These are phyloP conservation scores for Dolichoris vasculosae DNA, from an alignment of 1,140 invertebrate genomes.

Conservation along the genomic window DNA sequence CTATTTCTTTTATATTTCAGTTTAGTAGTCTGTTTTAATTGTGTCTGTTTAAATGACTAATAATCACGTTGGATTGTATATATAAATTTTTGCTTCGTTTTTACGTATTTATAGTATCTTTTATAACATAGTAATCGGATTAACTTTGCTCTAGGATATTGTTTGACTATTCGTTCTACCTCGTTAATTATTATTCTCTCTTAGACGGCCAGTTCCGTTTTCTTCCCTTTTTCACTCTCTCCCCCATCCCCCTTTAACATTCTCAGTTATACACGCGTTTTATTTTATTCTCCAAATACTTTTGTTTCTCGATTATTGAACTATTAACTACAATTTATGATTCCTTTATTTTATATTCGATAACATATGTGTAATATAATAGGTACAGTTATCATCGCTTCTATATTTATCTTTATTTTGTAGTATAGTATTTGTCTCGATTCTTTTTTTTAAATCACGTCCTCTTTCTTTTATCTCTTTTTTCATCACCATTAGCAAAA, in stretches of 20 bases:
- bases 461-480: not conserved
- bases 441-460: not conserved
- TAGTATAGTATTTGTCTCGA: not conserved
- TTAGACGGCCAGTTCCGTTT: not conserved
- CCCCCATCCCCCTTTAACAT: not conserved
- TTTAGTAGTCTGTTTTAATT: not conserved
- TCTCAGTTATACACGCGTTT: not conserved
- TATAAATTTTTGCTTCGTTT: not conserved
- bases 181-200: conserved; percentile 28
- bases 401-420: conserved; percentile 10
- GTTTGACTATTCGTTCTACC: not conserved
- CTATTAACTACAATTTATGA: not conserved
- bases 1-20: not conserved
- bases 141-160: not conserved
- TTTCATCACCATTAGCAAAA: not conserved
- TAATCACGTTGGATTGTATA: no score
- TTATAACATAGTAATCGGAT: not conserved
- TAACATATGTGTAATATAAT: no score
- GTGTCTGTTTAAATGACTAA: no score
- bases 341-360: not conserved
- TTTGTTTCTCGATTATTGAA: not conserved
- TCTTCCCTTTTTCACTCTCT: not conserved
- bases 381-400: not conserved
- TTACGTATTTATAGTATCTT: not conserved
- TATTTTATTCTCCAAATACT: not conserved